Base-by-base conservation (phyloP, 2,888 invertebrate species). In the Pecten maximus region DNA sequence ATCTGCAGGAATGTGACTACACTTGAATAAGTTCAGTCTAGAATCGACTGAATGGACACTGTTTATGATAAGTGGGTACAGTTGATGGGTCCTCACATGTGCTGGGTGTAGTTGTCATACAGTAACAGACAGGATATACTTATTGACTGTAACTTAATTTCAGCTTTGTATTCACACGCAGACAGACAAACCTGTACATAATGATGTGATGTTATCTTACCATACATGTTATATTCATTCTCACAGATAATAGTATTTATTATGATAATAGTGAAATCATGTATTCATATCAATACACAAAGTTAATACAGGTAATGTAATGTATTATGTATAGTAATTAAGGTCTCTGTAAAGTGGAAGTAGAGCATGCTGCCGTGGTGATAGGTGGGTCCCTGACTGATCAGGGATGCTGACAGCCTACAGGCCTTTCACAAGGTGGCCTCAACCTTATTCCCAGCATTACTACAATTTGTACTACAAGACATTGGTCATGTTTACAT, bases 381-480 rank as follows among this genome's bases (percentile, higher is more conserved):
- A 74, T 74, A 0, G 16, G 74, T 15, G 10, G 74, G 10, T 74
- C 74, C 74, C 74, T 2, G 74, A 12, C 28, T 74, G 74, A 74
- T 74, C 35, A 3, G 35, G 15, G 35, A 74, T 74, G 74, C 74
- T 74, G 74, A 74, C 74, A 74, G 74, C 35, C 74, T 74, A 8
- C 35, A 19, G 54, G 54, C 54, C 54, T 54, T 54, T 54, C 54
- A 54, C 54, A 35, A 74, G 74, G 74, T 74, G 74, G 28, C 74
- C 74, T 74, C 35, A 28, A 74, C 10, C 8, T 28, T 28, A 28
- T 35, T 74, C 35, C 19, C 35, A 74, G 74, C 74, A 35, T 74
- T 74, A 74, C 35, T 74, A 74, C 74, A 74, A 35, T 35, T 28
- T 74, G 74, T 74, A 74, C 23, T 74, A 74, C 74, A 74, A 35